Base-by-base conservation (phyloP, 2,113 vertebrate species). In the Podocnemis expansa region DNA sequence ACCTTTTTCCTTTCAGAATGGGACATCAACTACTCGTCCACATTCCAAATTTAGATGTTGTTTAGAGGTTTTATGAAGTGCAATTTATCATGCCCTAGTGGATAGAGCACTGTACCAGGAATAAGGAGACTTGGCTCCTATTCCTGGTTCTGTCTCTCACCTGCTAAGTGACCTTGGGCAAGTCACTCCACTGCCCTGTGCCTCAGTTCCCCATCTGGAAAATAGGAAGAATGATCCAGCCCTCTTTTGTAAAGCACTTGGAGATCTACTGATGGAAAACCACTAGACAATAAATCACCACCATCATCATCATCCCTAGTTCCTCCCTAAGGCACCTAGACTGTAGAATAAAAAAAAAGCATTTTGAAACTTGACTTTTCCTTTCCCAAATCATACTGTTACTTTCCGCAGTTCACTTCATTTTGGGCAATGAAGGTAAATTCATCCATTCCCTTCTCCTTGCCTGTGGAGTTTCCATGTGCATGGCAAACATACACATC, bases 221-320 rank as follows among this genome's bases (percentile, higher is more conserved):
- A 51, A 31, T 16, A 5, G 52, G 3, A 19, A 38, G 16, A 14
- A n/a, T 47, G 38, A 52, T 80, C 31, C 52, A 55, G 52, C 34
- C 79, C 13, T 47, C 38, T 21, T 75, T 43, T 43, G 24, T 43
- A 75, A 21, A 34, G 76, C 14, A 47, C 76, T 78, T 21, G 14
- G 60, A 63, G 60, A 63, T 63, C 60, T 63, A 63, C 2, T 8
- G 14, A 34, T 34, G 16, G 60, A 34, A n/a, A 63, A 63, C 31
- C 31, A 2, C 60, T 63, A 17, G 60, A 19, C 31, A 21, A 19
- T 38, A 67, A n/a, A 63, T 63, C 8, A 67, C 1, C 3, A 63
- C 1, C 1, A 67, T 2, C 3, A 63, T 2, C 1, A 38, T 21
- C 63, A 38, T 70, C 16, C n/a, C 63, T 22, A 38, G 63, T 22